Base-by-base conservation (phyloP, 64 coral and sea anemone genomes). In the Stichodactyla mertensii region DNA sequence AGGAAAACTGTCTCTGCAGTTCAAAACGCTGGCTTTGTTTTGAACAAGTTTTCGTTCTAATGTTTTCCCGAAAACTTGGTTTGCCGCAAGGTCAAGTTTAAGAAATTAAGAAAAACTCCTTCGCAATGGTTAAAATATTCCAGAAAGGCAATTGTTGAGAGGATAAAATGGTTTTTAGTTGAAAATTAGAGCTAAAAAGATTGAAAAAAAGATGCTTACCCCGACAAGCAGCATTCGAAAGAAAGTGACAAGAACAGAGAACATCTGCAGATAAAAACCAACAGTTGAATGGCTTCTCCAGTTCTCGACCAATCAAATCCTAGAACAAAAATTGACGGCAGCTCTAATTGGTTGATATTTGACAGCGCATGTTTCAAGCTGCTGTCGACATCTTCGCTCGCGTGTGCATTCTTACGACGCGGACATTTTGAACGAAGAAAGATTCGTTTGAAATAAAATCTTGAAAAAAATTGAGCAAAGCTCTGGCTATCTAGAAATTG, bases 191-290 rank as follows among this genome's bases (percentile, higher is more conserved):
- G 15, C 7, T 4, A 81, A 52, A 81, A 81, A 53, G 14, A 54
- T 54, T 28, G 51, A 16, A 4, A 55, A 24, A 79, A 79, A 51
- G 45, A 6, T 16, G 1, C 36, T 55, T 28, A 81, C 36, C 78
- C 22, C 13, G 52, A 81, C 78, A 55, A 55, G 78, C 78, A 53
- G 36, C 78, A 81, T 81, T 81, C 78, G 78, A 81, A 81, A 55
- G 78, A 81, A 81, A 81, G n/a, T 81, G 53, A 81, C 78, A 81
- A 81, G 51, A 81, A 81, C 15, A 53, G 36, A 53, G 78, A 81
- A 81, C 69, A 81, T 81, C 78, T 19, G 53, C 31, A 52, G 53
- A 45, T 66, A 81, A 81, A 81, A 54, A 2, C 69, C 24, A 74
- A 36, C 78, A 81, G 18, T 55, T 81, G 13, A 54, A 52, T 23